Base-by-base conservation (phyloP, 2,888 invertebrate species). In the Plagiodera versicolora region DNA sequence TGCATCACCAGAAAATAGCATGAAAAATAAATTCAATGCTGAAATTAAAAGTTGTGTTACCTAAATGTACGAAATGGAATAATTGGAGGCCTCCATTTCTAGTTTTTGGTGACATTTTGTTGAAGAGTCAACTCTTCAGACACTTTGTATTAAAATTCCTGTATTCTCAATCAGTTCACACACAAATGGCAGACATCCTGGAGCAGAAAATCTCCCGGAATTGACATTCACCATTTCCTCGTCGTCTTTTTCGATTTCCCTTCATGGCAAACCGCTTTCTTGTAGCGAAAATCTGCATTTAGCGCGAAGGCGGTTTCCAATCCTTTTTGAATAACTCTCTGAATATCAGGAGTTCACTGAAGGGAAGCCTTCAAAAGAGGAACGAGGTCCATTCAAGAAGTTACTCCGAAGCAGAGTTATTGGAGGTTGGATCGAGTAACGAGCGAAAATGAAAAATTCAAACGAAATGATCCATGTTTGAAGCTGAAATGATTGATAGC, bases 281-380 rank as follows among this genome's bases (percentile, higher is more conserved):
- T 47, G 32, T 48, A 49, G 48, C 39, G 44, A 18, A 48, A 53
- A 46, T 59, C 55, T 20, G 54, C 59, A 50, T 52, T 51, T 39
- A 11, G 39, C 39, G 39, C n/a, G 1, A 39, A 56, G 46, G 24
- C 30, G 35, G 49, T 51, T 60, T 50, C 35, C 50, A 60, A 55
- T 60, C 45, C 49, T 32, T 54, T 44, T 50, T 35, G 55, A 60
- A 60, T 50, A 49, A 59, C 44, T 54, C 49, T 49, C 35, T 54
- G 49, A 59, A 59, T 60, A 60, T 60, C 49, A 51, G 60, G 51
- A 55, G 50, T 55, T 45, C 50, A 14, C 18, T 18, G n/a, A 50
- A 50, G 56, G 28, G 47, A 55, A 19, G 14, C 46, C 16, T 49
- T 18, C 50, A 55, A 56, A 32, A 39, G 24, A 55, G 35, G 8